Evolutionary conservation across 2,113 vertebrate genomes (phyloP).

Genomic region (Ctenodactylus gundi): DNA sequence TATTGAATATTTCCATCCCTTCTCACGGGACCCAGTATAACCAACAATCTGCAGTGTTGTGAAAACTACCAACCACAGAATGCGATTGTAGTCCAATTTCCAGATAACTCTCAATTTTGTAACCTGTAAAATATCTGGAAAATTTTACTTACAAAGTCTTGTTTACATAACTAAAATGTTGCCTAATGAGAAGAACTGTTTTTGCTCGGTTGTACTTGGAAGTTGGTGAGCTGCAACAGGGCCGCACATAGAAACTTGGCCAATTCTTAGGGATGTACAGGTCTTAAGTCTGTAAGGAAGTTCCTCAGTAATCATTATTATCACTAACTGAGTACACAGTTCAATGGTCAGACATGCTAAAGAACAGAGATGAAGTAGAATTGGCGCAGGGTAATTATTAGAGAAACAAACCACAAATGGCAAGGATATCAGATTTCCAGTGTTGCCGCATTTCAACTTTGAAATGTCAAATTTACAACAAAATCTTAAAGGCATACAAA

Average conservation of each 20-base stretch:
- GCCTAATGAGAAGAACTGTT: no score
- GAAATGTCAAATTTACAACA: neutral
- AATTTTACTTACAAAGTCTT: neutral
- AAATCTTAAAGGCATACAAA: neutral
- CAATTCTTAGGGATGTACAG: neutral
- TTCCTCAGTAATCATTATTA: neutral
- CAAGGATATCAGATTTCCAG: neutral
- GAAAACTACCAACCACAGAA: no score
- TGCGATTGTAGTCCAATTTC: neutral
- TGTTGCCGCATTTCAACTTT: neutral
- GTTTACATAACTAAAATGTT: neutral
- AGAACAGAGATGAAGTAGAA: neutral
- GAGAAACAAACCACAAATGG: neutral
- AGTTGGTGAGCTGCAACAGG: no score
- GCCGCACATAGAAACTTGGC: neutral
- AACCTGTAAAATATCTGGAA: no score
- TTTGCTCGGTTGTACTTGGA: neutral
- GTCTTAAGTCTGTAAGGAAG: neutral
- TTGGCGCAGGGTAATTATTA: neutral
- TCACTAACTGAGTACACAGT: neutral
- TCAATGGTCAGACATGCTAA: neutral
- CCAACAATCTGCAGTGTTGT: no score
- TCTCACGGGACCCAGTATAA: no score
- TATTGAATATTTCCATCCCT: neutral
- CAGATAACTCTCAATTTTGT: neutral